Evolutionary conservation across 2,888 invertebrate species (phyloP).

Genomic region (Synergus umbraculus): DNA sequence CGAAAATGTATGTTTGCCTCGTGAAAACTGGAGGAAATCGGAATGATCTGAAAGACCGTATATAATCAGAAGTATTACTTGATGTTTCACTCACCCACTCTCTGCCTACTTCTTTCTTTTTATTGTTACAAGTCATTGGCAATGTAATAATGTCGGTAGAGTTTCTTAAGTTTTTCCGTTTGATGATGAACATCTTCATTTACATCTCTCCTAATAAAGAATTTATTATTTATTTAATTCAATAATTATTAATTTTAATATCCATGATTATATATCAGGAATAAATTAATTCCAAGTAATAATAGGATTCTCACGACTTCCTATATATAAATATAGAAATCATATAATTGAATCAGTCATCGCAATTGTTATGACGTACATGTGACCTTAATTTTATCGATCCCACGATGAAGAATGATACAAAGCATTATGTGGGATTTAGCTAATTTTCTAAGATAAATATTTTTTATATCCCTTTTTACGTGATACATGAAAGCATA

Average conservation of each 20-base stretch:
- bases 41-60: slow-evolving; percentile 32
- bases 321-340: slow-evolving; percentile 17
- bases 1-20: background rate
- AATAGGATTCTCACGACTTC: slow-evolving; percentile 22
- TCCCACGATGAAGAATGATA: slow-evolving; percentile 25
- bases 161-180: background rate
- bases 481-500: slow-evolving; percentile 20
- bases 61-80: slow-evolving; percentile 29
- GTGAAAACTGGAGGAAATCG: background rate
- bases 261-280: background rate
- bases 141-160: slow-evolving; percentile 19
- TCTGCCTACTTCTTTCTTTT: slow-evolving; percentile 38
- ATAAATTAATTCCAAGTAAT: background rate
- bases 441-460: slow-evolving; percentile 14
- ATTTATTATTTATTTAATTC: background rate
- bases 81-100: slow-evolving; percentile 31
- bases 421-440: slow-evolving; percentile 13
- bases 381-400: slow-evolving; percentile 34
- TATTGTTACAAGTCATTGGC: slow-evolving; percentile 35
- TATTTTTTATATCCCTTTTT: background rate
- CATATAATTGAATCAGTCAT: slow-evolving; percentile 31
- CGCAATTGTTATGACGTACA: background rate
- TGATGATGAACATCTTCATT: slow-evolving; percentile 9
- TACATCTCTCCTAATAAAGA: background rate
- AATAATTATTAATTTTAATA: background rate